Evolutionary conservation across 2,888 invertebrate species (phyloP), one percentile per base, ranked within the genome.

Genomic region (Luperina nickerlii): DNA sequence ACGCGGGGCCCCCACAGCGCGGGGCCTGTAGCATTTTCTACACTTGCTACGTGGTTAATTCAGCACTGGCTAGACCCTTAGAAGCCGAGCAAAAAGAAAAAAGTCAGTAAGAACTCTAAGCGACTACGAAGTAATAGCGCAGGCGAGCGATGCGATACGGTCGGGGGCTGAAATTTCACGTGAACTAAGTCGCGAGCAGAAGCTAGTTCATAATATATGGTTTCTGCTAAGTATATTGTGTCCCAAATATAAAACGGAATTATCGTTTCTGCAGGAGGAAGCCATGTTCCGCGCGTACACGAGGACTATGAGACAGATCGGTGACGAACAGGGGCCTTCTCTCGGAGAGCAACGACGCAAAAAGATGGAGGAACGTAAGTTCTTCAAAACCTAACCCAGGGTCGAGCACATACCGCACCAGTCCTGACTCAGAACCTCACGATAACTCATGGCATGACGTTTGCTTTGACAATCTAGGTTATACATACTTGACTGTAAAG

Each of bases 361-460:
- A 5, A n/a, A 68, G 18, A 18, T n/a, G 66, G n/a, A 45, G n/a
- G 9, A 68, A 68, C 18, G 67, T 68, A 45, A 68, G 67, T 68
- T 45, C 45, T 42, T n/a, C n/a, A 42, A 67, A n/a, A n/a, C 42
- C 18, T 67, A 9, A 15, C 42, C 42, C 9, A 67, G 66, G 42
- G 15, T 15, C 8, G 24, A n/a, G 8, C 20, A 38, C 6, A 24
- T 13, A 38, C 66, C 66, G 42, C 15, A 67, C 15, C 66, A 42
- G n/a, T n/a, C 13, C n/a, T 66, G 65, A 66, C 24, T 66, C 20
- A 38, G 20, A 38, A 24, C 13, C 38, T 66, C 13, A 42, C 7
- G 66, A 66, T 66, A 66, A 42, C 24, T 66, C 66, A 66, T 65
- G 24, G 24, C 38, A 24, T 66, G 24, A 24, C 38, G 15, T 38